phyloP scores from a whole-genome alignment of 2,888 invertebrate species.

The Galerucella calmariensis region DNA sequence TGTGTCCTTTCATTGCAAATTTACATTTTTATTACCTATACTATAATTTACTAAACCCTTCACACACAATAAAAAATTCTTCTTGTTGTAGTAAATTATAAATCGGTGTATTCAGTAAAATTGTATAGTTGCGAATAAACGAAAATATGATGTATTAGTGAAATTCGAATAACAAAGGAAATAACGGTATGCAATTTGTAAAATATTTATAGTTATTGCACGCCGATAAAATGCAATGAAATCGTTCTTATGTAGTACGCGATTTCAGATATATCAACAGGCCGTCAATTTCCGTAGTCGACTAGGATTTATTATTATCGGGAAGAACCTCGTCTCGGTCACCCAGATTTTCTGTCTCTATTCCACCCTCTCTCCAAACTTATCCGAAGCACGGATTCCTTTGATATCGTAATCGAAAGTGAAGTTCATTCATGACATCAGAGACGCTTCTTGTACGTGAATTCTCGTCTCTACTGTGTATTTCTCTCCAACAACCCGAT shows the following conservation, averaged over 20 bases:
- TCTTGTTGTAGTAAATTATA: no score
- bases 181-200: no score
- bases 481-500: constrained; percentile 42
- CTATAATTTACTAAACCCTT: no score
- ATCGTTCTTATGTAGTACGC: neutral
- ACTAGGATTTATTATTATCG: constrained; percentile 31
- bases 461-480: constrained; percentile 46
- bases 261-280: constrained; percentile 24
- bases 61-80: no score
- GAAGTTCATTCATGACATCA: constrained; percentile 50
- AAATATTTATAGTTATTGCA: no score
- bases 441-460: constrained; percentile 46
- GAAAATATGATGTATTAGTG: no score
- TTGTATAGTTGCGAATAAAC: no score
- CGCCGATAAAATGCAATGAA: neutral
- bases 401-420: constrained; percentile 51
- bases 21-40: no score
- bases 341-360: constrained; percentile 27
- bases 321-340: constrained; percentile 34
- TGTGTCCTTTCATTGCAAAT: no score
- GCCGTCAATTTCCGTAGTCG: constrained; percentile 21
- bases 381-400: constrained; percentile 53
- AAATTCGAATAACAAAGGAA: no score
- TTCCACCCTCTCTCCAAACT: constrained; percentile 35
- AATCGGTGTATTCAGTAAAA: no score